A percentile compares a stretch with the other conserved stretches of the same genome.
phyloP scores from a whole-genome alignment of 1,140 invertebrate species.

The Zaprionus ornatus region DNA sequence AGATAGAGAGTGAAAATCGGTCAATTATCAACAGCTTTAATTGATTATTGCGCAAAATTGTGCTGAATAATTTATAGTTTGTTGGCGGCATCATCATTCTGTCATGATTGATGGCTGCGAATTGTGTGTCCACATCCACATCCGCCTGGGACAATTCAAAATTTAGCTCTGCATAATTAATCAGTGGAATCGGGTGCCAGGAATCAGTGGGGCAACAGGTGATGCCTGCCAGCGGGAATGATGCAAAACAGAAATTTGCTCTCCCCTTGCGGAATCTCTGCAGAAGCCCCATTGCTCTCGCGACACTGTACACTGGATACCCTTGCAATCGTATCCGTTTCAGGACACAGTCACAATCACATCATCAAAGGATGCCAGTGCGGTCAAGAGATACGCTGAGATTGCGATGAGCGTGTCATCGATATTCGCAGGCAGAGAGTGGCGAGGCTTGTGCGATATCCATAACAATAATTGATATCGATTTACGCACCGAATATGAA shows the following conservation, averaged over 20 bases:
- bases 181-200: slow-evolving; percentile 30
- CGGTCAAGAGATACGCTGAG: neutral
- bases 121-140: slow-evolving; percentile 18
- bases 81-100: slow-evolving; percentile 12
- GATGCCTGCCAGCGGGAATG: slow-evolving; percentile 2
- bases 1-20: neutral
- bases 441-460: slow-evolving; percentile 72
- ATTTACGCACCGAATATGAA: slow-evolving; percentile 39
- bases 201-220: slow-evolving; percentile 11
- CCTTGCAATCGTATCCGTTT: neutral
- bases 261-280: neutral
- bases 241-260: neutral
- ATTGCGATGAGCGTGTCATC: neutral
- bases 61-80: slow-evolving; percentile 42
- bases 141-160: slow-evolving; percentile 27
- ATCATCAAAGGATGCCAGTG: neutral
- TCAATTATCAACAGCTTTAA: neutral
- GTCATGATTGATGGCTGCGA: slow-evolving; percentile 14
- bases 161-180: slow-evolving; percentile 62
- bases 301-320: neutral
- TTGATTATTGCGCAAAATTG: slow-evolving; percentile 35
- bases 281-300: neutral
- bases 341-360: neutral
- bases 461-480: slow-evolving; percentile 77
- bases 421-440: neutral